Percentiles rank a stretch among this genome's conserved stretches.
These are phyloP conservation scores for Kryphioiulus occultus DNA, from an alignment of 2,888 invertebrate species.

Conservation along the genomic window DNA sequence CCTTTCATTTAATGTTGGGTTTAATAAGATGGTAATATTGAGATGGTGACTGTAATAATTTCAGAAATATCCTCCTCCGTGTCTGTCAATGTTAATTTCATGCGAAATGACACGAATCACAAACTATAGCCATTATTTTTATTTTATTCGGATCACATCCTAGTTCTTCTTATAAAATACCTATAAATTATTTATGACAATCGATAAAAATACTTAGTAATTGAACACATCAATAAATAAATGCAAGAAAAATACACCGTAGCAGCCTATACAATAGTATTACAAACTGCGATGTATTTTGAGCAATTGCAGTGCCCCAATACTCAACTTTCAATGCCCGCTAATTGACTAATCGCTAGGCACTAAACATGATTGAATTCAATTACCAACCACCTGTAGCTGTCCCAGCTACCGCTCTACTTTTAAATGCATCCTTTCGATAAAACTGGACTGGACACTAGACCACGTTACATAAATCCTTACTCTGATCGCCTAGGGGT, in stretches of 20 bases:
- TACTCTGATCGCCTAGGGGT: too few species aligned
- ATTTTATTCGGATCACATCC: neutral
- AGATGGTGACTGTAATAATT: too few species aligned
- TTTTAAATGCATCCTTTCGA: neutral
- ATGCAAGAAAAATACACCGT: neutral
- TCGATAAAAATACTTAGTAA: neutral
- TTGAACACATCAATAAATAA: neutral
- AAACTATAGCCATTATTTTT: neutral
- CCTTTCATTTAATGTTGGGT: too few species aligned
- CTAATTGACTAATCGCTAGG: neutral
- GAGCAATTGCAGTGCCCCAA: neutral
- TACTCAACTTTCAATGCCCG: neutral
- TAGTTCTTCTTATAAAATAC: neutral
- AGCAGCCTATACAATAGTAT: neutral
- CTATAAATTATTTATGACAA: neutral
- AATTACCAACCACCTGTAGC: neutral
- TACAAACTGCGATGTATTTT: neutral
- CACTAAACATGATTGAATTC: neutral
- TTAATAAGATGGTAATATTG: too few species aligned
- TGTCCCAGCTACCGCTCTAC: neutral
- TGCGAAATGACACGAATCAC: neutral
- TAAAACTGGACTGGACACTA: neutral
- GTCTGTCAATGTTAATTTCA: too few species aligned
- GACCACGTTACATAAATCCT: too few species aligned
- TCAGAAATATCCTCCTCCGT: too few species aligned